phyloP scores from a whole-genome alignment of 2,888 invertebrate genomes.

The Tenthredo mesomela region DNA sequence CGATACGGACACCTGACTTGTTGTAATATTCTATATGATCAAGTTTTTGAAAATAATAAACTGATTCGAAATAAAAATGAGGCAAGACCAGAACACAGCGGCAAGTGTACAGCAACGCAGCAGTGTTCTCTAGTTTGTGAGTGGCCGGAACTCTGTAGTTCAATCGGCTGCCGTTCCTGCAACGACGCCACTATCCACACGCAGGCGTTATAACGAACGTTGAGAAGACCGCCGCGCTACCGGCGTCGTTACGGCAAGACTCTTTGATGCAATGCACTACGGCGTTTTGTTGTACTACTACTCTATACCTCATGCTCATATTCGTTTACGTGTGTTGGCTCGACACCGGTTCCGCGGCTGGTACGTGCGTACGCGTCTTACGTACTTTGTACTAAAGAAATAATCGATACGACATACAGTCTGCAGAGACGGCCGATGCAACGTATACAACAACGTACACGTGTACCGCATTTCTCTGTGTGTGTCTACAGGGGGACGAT shows the following conservation, averaged over 20 bases:
- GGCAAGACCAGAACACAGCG: slow-evolving; percentile 22
- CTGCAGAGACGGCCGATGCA: slow-evolving; percentile 4
- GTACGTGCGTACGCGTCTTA: slow-evolving; percentile 21
- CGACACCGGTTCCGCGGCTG: background rate
- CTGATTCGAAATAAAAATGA: slow-evolving; percentile 51
- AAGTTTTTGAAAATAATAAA: slow-evolving; percentile 12
- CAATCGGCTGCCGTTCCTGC: slow-evolving; percentile 30
- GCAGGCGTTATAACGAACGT: slow-evolving; percentile 47
- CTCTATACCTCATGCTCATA: background rate
- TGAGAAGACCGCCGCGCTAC: background rate
- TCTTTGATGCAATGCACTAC: background rate
- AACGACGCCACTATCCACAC: slow-evolving; percentile 48
- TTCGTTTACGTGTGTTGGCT: background rate
- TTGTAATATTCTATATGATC: background rate
- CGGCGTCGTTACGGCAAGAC: background rate
- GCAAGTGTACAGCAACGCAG: slow-evolving; percentile 43
- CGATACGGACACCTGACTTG: background rate
- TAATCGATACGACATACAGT: slow-evolving; percentile 16
- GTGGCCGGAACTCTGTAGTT: slow-evolving; percentile 36
- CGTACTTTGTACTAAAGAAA: background rate
- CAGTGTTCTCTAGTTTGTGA: slow-evolving; percentile 37
- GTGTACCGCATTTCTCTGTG: background rate
- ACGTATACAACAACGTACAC: background rate
- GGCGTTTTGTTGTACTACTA: slow-evolving; percentile 15
- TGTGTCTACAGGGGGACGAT: background rate